Conservation (phyloP, 1,140 invertebrate genomes). For the Cataglyphis hispanica region DNA sequence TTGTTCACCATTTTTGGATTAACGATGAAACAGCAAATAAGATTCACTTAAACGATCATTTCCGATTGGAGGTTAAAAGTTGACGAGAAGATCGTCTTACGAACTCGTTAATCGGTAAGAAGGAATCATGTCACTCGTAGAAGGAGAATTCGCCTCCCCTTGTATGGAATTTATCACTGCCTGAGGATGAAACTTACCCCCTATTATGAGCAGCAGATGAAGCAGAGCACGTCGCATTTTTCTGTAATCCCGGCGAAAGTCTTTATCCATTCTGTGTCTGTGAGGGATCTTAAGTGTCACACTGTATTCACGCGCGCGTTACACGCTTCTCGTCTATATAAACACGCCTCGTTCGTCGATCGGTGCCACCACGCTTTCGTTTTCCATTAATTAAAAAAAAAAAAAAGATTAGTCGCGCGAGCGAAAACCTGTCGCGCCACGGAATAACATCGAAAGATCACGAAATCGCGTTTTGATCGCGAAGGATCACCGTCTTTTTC, state of each 20-base stretch:
- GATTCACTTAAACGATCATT: slow-evolving; percentile 6
- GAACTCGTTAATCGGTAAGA: background rate
- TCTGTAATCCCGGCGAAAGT: slow-evolving; percentile 67
- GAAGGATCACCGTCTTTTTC: too few relatives aligned
- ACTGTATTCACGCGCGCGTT: slow-evolving; percentile 12
- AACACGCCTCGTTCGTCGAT: slow-evolving; percentile 30
- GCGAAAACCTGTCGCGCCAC: slow-evolving; percentile 21
- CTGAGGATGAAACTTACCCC: slow-evolving; percentile 80
- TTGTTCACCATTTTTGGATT: background rate
- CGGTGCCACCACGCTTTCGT: slow-evolving; percentile 9
- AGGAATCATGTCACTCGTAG: slow-evolving; percentile 10
- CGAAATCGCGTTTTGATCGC: background rate
- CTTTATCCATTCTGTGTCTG: slow-evolving; percentile 78
- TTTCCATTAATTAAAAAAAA: background rate
- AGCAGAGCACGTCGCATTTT: slow-evolving; percentile 74
- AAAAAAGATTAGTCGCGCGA: background rate
- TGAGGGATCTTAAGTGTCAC: background rate
- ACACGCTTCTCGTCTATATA: background rate
- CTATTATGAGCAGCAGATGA: slow-evolving; percentile 79
- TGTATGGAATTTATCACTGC: slow-evolving; percentile 6
- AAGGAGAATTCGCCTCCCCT: background rate
- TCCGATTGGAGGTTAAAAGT: background rate
- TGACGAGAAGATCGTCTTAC: background rate
- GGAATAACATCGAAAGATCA: slow-evolving; percentile 8
- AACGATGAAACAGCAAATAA: background rate